These are phyloP conservation scores for Xenops minutus DNA, from an alignment of 2,797 vertebrate species.

Conservation along the genomic window DNA sequence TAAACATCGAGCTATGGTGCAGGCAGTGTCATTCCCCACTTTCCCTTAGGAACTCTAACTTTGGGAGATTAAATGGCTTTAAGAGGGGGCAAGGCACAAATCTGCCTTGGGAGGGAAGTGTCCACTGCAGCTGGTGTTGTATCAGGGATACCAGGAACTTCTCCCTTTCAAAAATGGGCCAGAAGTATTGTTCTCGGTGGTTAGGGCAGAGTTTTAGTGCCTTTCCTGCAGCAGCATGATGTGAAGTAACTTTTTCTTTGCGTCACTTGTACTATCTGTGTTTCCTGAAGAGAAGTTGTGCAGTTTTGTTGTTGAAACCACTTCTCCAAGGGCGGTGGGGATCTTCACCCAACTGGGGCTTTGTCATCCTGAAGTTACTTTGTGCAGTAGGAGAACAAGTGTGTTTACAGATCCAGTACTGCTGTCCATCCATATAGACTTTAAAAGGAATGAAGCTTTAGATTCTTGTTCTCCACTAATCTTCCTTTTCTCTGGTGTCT, in stretches of 20 bases:
- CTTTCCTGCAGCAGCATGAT: neutral
- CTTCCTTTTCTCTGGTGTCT: neutral
- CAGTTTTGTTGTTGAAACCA: neutral
- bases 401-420: neutral
- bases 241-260: neutral
- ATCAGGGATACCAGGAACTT: rapidly evolving
- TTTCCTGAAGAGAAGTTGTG: neutral
- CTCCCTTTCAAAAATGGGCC: rapidly evolving
- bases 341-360: neutral
- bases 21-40: neutral
- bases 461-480: neutral
- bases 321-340: neutral
- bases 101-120: neutral
- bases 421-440: neutral
- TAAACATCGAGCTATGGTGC: conserved; percentile 3
- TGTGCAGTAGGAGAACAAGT: neutral
- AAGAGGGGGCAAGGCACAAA: neutral
- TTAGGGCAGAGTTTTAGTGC: neutral
- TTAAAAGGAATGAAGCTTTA: neutral
- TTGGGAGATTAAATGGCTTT: neutral
- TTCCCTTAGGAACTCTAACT: conserved; percentile 2
- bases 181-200: neutral
- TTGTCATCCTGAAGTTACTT: neutral
- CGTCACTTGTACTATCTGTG: neutral
- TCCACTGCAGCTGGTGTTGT: rapidly evolving